Evolutionary conservation across 2,113 vertebrate species (phyloP).

Genomic region (Pelmatolapia mariae): DNA sequence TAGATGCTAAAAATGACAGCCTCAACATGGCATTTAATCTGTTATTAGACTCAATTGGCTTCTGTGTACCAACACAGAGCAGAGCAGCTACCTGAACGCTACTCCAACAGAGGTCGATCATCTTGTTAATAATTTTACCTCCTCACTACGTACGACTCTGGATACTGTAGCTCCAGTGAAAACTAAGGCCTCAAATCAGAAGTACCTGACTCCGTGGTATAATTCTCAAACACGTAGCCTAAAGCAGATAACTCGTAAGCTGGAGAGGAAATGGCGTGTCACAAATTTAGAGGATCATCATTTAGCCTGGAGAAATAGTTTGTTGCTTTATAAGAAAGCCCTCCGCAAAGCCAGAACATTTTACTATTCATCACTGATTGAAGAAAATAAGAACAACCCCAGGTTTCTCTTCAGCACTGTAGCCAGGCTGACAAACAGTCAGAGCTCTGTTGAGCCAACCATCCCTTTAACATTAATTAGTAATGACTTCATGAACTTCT

Average conservation of each 20-base stretch:
- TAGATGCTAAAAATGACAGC: rapidly evolving
- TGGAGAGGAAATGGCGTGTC: rapidly evolving
- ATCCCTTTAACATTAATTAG: too few species aligned
- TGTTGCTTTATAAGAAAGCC: rapidly evolving
- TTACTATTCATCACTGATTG: rapidly evolving
- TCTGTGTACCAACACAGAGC: background rate
- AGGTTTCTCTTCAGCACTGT: too few species aligned
- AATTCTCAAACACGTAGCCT: rapidly evolving
- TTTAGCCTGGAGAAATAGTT: background rate
- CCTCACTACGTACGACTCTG: background rate
- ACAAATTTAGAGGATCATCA: rapidly evolving
- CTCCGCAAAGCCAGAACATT: rapidly evolving
- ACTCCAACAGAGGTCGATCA: rapidly evolving
- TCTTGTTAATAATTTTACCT: rapidly evolving
- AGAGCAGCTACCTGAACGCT: background rate
- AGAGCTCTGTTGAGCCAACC: too few species aligned
- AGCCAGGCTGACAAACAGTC: too few species aligned
- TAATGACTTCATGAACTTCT: too few species aligned
- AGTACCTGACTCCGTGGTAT: rapidly evolving
- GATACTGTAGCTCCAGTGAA: background rate
- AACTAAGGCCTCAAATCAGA: rapidly evolving
- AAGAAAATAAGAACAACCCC: too few species aligned
- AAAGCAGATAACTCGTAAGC: rapidly evolving
- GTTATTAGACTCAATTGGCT: background rate
- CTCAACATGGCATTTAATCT: background rate